Evolutionary conservation across 2,113 vertebrate genomes (phyloP), one percentile per base, ranked within the genome.

Genomic region (Paramisgurnus dabryanus): DNA sequence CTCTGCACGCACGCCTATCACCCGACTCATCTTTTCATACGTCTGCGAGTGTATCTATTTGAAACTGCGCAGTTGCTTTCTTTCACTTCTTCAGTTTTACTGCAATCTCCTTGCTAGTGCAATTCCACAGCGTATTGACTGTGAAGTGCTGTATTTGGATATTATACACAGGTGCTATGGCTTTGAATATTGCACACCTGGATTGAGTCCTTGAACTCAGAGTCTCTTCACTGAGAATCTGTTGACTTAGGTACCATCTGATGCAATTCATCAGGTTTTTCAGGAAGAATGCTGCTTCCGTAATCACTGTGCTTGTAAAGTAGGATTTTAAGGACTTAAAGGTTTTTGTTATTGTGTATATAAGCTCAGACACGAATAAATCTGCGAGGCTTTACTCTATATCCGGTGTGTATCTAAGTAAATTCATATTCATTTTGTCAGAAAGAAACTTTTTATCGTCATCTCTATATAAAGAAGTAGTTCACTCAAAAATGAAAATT

Each of bases 111-210:
- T 6, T 18, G 41, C 55, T 65, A 17, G 45, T 18, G 34, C 72
- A 43, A 61, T 1, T 27, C 18, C 47, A 6, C 10, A 34, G 43
- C 75, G 5, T 60, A 27, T 74, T 77, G 73, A 77, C 67, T 78
- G 40, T 84, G 74, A 80, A 81, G 83, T 68, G 75, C 79, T 71
- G 79, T 67, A 58, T 58, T 72, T 75, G 50, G 74, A 69, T 81
- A 81, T 78, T 81, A 61, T 74, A 69, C 70, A 17, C 83, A 84
- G 83, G 80, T 82, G 83, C 76, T 64, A 15, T 34, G 65, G 70
- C 77, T 82, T 84, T 84, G 83, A 84, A 82, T 80, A 55, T 53
- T 7, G 47, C 45, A 69, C 75, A 78, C 79, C 79, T 84, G 83
- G 79, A 81, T 64, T 34, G 68, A 79, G 76, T 68, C 69, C 79